Evolutionary conservation across 2,888 invertebrate species (phyloP).

Genomic region (Sphinx pinastri): DNA sequence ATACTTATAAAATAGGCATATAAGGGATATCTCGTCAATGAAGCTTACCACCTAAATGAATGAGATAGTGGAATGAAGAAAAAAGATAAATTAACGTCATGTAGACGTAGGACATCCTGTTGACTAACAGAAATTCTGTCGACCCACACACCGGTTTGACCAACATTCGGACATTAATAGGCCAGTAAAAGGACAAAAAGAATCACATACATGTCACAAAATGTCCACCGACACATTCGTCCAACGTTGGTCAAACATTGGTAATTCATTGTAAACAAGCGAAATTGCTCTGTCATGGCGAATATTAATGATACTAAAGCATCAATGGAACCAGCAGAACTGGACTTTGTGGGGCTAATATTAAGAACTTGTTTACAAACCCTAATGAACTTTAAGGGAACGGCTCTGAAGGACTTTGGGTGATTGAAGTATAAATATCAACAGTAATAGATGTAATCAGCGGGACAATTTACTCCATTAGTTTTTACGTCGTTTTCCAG

Average conservation of each 20-base stretch:
- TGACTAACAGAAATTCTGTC: neutral
- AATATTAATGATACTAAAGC: slow-evolving; percentile 66
- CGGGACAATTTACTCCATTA: slow-evolving; percentile 17
- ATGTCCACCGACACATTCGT: slow-evolving; percentile 28
- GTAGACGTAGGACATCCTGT: too few relatives aligned
- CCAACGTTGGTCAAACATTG: slow-evolving; percentile 53
- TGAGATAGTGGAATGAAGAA: too few relatives aligned
- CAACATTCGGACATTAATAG: neutral
- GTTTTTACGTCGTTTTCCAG: slow-evolving; percentile 11
- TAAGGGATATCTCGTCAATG: neutral
- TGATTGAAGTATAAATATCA: slow-evolving; percentile 20
- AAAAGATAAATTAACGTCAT: too few relatives aligned
- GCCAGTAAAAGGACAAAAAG: neutral
- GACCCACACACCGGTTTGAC: neutral
- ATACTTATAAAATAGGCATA: neutral
- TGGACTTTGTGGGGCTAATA: slow-evolving; percentile 12
- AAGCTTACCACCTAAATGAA: too few relatives aligned
- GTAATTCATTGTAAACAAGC: slow-evolving; percentile 67
- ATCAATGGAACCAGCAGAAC: slow-evolving; percentile 33
- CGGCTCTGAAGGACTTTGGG: slow-evolving; percentile 4
- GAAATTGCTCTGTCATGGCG: slow-evolving; percentile 64
- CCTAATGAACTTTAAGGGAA: slow-evolving; percentile 5
- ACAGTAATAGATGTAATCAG: slow-evolving; percentile 22
- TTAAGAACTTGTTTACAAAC: slow-evolving; percentile 7
- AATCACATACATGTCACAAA: slow-evolving; percentile 6